These are phyloP conservation scores for Idris sp. DNA, from an alignment of 1,140 invertebrate species.

Conservation along the genomic window DNA sequence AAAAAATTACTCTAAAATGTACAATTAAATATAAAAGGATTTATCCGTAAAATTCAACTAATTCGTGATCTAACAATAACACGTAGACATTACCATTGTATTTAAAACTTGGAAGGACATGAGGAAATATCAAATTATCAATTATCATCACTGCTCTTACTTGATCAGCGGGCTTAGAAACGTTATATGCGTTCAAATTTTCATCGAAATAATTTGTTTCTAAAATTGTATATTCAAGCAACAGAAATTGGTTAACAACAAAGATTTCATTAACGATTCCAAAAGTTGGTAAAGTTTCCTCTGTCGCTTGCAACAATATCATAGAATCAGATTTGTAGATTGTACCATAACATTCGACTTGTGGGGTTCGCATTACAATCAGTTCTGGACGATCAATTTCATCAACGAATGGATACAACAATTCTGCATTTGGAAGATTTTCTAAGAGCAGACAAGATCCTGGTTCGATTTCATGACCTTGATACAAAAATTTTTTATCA, in stretches of 20 bases:
- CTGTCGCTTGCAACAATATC: slow-evolving; percentile 9
- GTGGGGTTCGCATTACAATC: slow-evolving; percentile 16
- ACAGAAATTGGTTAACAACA: neutral
- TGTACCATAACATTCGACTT: slow-evolving; percentile 16
- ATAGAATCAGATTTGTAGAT: neutral
- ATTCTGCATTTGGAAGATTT: slow-evolving; percentile 36
- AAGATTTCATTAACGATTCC: slow-evolving; percentile 23
- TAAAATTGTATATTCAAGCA: slow-evolving; percentile 10
- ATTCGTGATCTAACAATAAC: no score
- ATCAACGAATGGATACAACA: slow-evolving; percentile 24
- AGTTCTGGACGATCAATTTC: slow-evolving; percentile 24
- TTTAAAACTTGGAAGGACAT: slow-evolving; percentile 9
- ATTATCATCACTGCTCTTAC: slow-evolving; percentile 4
- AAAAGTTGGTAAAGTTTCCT: slow-evolving; percentile 16
- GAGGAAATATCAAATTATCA: slow-evolving; percentile 35
- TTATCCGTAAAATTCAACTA: no score
- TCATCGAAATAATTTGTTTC: slow-evolving; percentile 8
- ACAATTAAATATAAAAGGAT: no score
- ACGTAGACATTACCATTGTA: no score
- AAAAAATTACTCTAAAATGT: no score
- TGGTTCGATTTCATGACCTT: slow-evolving; percentile 40
- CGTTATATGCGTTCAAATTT: slow-evolving; percentile 19
- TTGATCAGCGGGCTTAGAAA: neutral
- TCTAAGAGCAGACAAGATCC: slow-evolving; percentile 35
- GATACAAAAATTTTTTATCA: slow-evolving; percentile 48